Evolutionary conservation across 1,140 invertebrate genomes (phyloP).

Genomic region (Galleria mellonella): DNA sequence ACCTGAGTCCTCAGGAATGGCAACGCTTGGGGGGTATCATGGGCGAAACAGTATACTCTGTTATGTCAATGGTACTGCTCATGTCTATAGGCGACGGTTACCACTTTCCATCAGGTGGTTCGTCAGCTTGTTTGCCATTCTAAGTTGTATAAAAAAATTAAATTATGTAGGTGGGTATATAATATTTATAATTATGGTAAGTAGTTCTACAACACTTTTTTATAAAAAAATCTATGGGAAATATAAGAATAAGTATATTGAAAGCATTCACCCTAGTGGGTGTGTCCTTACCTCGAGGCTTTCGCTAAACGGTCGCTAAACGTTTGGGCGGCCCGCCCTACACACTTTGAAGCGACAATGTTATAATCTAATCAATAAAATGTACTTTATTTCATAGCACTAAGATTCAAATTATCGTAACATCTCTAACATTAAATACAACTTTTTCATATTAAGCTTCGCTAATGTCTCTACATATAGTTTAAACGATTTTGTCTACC

Average conservation of each 20-base stretch:
- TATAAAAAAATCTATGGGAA: not conserved
- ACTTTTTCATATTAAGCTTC: constrained; percentile 33
- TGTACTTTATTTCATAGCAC: constrained; percentile 8
- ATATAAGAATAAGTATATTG: constrained; percentile 8
- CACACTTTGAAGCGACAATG: constrained; percentile 32
- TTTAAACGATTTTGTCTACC: constrained; percentile 45
- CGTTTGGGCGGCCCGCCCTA: constrained; percentile 72
- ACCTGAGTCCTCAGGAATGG: no score
- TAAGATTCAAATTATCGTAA: constrained; percentile 14
- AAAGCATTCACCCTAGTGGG: constrained; percentile 40
- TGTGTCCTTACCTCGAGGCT: constrained; percentile 63
- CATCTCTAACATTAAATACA: constrained; percentile 11
- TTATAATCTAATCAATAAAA: constrained; percentile 18
- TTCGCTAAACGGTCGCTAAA: constrained; percentile 69
- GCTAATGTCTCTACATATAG: constrained; percentile 49
- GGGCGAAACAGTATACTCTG: no score
- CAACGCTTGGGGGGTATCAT: no score
- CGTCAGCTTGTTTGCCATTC: no score
- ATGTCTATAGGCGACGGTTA: no score
- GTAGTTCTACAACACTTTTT: no score
- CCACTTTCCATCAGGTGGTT: no score
- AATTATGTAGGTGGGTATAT: no score
- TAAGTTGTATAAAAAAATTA: no score
- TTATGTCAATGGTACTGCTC: no score
- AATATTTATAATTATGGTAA: no score